Percentiles rank a stretch among this genome's conserved stretches.
Conservation (phyloP, 2,888 invertebrate genomes). For the Mythimna pallens region DNA sequence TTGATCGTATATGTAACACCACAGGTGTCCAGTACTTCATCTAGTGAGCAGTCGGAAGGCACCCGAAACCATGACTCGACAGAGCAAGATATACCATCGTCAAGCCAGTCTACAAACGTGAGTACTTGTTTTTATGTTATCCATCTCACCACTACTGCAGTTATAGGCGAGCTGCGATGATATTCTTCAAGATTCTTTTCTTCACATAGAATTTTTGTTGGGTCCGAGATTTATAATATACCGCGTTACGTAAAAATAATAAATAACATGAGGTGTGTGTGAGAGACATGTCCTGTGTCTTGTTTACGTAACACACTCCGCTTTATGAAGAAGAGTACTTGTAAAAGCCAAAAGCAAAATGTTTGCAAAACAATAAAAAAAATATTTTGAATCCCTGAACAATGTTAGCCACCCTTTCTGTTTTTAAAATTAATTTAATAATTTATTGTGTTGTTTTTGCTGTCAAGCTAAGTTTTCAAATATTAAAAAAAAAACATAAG, state of each 20-base stretch:
- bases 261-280: background rate
- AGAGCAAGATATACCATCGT: constrained; percentile 17
- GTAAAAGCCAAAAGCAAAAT: background rate
- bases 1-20: background rate
- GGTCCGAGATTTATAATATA: too few relatives aligned
- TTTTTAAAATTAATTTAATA: background rate
- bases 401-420: background rate
- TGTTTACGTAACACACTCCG: background rate
- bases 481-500: too few relatives aligned
- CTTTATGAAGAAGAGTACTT: background rate
- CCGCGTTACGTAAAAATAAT: background rate
- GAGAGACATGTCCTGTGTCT: background rate
- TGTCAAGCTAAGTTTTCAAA: background rate
- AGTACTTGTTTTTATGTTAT: constrained; percentile 2
- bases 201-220: too few relatives aligned
- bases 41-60: constrained; percentile 40
- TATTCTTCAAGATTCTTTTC: background rate
- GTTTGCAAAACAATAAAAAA: too few relatives aligned
- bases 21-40: constrained; percentile 61
- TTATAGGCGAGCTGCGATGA: background rate
- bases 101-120: constrained; percentile 31
- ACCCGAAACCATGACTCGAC: background rate
- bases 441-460: background rate
- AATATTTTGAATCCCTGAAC: background rate
- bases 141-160: background rate